Base-by-base conservation (phyloP, 2,888 invertebrate species). In the Aleiodes testaceus region DNA sequence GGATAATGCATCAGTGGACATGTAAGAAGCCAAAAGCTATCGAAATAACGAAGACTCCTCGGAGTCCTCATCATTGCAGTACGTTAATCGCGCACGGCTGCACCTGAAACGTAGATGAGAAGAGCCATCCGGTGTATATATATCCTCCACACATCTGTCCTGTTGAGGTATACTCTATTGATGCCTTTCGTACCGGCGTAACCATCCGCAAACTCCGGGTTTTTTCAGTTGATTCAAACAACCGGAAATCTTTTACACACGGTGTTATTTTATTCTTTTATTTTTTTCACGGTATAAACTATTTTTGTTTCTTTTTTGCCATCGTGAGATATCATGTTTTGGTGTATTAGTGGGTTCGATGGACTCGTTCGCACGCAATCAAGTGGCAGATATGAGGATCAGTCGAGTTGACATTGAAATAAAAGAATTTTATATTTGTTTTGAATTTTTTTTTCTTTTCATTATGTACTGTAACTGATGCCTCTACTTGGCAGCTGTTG, bases 21-120 rank as follows among this genome's bases (percentile, higher is more conserved):
- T 47, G 68, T 65, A 70, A 74, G 72, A 69, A 66, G 50, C 52
- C 53, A 66, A 80, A 72, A 78, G 79, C 83, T 84, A 85, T 85
- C 85, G 81, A 83, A 84, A 84, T 85, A 84, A 85, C 80, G 83
- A 85, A 81, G 78, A 80, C 77, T 55, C 65, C 79, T 79, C 9
- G 36, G 30, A n/a, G 12, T 26, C 14, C 81, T 80, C 80, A 80
- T 82, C 81, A 80, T 52, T 75, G 76, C 75, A 79, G 81, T 79
- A 77, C 76, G 80, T 84, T 82, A 84, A 78, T 80, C 75, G 80
- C 83, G 84, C 80, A 74, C 78, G 80, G 81, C 74, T 84, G 82
- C 79, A 78, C 78, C 75, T 78, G 78, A 82, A 85, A 81, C 79
- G 80, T 47, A 69, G 63, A 26, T 14, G 49, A 26, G 42, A 26